These are phyloP conservation scores for Enteromius thamalakanensis DNA, from an alignment of 2,797 vertebrate species.

Conservation along the genomic window DNA sequence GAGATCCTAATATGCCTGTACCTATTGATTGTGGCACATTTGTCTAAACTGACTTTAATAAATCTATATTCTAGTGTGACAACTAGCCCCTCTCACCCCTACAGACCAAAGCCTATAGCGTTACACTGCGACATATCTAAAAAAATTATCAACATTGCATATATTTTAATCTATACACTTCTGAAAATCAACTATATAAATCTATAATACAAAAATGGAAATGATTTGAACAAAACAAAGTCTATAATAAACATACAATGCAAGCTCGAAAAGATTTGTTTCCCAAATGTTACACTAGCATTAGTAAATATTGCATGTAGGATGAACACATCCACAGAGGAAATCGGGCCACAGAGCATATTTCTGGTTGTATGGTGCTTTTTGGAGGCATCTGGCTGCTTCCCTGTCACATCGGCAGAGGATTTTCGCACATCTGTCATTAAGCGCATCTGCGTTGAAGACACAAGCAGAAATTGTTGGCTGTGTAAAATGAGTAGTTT, in stretches of 20 bases:
- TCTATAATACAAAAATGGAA: constrained; percentile 7
- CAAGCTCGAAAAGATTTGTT: constrained; percentile 38
- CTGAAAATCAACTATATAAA: neutral
- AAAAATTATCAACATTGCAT: neutral
- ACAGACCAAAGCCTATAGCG: neutral
- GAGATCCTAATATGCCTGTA: neutral
- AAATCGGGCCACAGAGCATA: constrained; percentile 83
- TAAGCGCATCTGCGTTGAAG: constrained; percentile 79
- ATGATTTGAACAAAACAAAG: neutral
- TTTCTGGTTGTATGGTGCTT: constrained; percentile 78
- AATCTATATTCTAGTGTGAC: neutral
- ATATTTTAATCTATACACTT: neutral
- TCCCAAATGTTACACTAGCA: neutral
- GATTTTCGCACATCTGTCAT: constrained; percentile 84
- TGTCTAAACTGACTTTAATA: neutral
- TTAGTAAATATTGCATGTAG: constrained; percentile 80
- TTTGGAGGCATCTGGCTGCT: constrained; percentile 83
- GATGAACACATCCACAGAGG: constrained; percentile 78
- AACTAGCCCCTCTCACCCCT: neutral
- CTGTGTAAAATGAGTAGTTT: constrained; percentile 26
- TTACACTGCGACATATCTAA: neutral
- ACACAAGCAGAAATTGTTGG: constrained; percentile 32
- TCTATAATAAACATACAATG: constrained; percentile 18
- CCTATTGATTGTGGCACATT: neutral
- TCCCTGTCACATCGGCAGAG: constrained; percentile 89